These are phyloP conservation scores for Takifugu bimaculatus DNA, from an alignment of 2,113 vertebrate species.

Conservation along the genomic window DNA sequence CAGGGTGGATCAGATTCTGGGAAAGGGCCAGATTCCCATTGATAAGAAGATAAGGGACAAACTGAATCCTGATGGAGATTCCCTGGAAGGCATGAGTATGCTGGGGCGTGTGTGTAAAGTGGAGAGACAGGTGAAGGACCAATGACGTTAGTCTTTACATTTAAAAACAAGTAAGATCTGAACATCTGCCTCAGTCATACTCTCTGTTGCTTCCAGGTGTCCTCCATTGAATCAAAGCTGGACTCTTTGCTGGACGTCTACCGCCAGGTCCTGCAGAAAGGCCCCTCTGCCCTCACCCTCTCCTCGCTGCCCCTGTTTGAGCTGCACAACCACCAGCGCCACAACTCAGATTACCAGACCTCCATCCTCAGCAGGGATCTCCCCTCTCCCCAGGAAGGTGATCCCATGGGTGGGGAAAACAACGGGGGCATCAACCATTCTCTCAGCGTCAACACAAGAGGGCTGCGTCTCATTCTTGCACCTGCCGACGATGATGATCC, in stretches of 20 bases:
- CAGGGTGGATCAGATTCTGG: slow-evolving; percentile 97
- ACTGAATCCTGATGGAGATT: slow-evolving; percentile 84
- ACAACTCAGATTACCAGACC: slow-evolving; percentile 86
- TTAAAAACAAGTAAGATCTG: no score
- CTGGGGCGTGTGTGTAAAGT: slow-evolving; percentile 96
- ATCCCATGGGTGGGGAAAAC: slow-evolving; percentile 36
- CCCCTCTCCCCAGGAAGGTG: slow-evolving; percentile 64
- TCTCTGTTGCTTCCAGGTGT: slow-evolving; percentile 78
- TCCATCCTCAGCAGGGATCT: slow-evolving; percentile 83
- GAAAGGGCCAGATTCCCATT: slow-evolving; percentile 91
- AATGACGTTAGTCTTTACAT: neutral
- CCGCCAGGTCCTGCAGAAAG: slow-evolving; percentile 90
- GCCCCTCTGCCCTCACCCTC: slow-evolving; percentile 84
- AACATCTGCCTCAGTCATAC: neutral
- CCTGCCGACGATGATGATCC: slow-evolving; percentile 83
- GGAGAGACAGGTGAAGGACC: slow-evolving; percentile 86
- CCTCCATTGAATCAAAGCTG: slow-evolving; percentile 96
- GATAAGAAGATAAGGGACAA: slow-evolving; percentile 93
- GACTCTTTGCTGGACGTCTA: slow-evolving; percentile 95
- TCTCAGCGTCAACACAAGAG: slow-evolving; percentile 81
- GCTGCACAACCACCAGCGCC: slow-evolving; percentile 75
- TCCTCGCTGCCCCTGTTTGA: slow-evolving; percentile 90
- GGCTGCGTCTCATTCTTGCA: slow-evolving; percentile 88
- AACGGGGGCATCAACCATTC: slow-evolving; percentile 78
- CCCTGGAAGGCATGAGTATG: slow-evolving; percentile 93